phyloP scores from a whole-genome alignment of 92 coral and sea anemone genomes.

The Heliopora coerulea region DNA sequence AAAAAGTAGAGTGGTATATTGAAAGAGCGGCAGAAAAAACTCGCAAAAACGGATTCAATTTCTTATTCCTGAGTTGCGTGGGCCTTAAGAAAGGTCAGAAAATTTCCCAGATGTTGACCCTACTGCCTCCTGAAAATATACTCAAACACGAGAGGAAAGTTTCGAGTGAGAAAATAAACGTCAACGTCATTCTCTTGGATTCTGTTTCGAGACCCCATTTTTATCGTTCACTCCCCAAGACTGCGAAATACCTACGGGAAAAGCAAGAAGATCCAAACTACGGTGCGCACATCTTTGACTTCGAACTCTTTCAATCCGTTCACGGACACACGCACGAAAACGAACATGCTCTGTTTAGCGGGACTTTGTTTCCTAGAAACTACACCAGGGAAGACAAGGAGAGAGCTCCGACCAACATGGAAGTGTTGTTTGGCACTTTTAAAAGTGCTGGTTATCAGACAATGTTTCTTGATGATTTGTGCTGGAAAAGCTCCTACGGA shows the following conservation, averaged over 20 bases:
- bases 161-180: conserved; percentile 40
- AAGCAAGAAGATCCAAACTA: conserved; percentile 58
- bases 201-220: conserved; percentile 87
- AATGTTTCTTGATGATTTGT: conserved; percentile 77
- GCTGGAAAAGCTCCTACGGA: conserved; percentile 76
- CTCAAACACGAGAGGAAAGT: background rate
- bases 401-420: conserved; percentile 47
- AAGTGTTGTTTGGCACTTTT: conserved; percentile 62
- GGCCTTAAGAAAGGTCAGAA: background rate
- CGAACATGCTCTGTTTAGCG: conserved; percentile 34
- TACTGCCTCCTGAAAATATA: background rate
- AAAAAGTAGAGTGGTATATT: background rate
- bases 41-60: conserved; percentile 23
- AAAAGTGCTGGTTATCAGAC: conserved; percentile 82
- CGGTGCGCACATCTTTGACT: conserved; percentile 34
- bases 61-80: conserved; percentile 39
- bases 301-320: conserved; percentile 40
- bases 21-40: background rate
- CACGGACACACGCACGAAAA: conserved; percentile 49
- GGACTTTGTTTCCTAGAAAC: conserved; percentile 37
- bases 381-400: conserved; percentile 22
- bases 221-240: conserved; percentile 81
- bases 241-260: conserved; percentile 56
- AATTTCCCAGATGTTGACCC: conserved; percentile 26
- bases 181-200: conserved; percentile 71